Evolutionary conservation across 2,113 vertebrate genomes (phyloP), one percentile per base, ranked within the genome.

Genomic region (Rhynchomys soricoides): DNA sequence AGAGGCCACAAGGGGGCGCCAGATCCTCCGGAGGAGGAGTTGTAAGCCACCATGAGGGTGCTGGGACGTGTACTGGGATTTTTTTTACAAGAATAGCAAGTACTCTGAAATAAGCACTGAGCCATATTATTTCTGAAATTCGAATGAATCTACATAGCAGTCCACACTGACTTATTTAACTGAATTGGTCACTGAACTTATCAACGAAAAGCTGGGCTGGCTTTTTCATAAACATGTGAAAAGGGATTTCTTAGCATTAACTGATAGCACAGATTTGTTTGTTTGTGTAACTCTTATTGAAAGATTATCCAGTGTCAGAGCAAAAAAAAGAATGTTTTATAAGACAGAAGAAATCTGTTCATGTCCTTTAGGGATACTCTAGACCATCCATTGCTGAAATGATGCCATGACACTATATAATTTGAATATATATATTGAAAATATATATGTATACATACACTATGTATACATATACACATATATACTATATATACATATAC

Each of bases 191-290:
- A 70, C 78, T 85, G 50, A 93, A 93, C 9, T 92, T 90, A 90
- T 52, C 19, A 96, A 86, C 89, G 95, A 29, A 95, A 92, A 48
- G 11, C 22, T 81, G 86, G 40, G 89, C 19, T 85, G 52, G 62
- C 43, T 78, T 96, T 87, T 92, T 70, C 74, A 29, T n/a, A 34
- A 82, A 96, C 86, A 59, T 85, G 82, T 89, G 52, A 62, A 77
- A 96, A 96, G 59, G 74, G 9, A 94, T n/a, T 90, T 78, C 70
- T 95, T 92, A 78, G 48, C 89, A 92, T 93, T 93, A 95, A 89
- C 57, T 90, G 40, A 88, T 43, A 29, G 9, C 22, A 40, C 29
- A 16, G 37, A 73, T 82, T 26, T 40, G 22, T 29, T n/a, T 57
- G 78, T 57, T 34, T 91, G 87, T 91, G 24, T 24, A 75, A n/a